Evolutionary conservation across 1,140 invertebrate genomes (phyloP).

Genomic region (Zaprionus gabonicus): DNA sequence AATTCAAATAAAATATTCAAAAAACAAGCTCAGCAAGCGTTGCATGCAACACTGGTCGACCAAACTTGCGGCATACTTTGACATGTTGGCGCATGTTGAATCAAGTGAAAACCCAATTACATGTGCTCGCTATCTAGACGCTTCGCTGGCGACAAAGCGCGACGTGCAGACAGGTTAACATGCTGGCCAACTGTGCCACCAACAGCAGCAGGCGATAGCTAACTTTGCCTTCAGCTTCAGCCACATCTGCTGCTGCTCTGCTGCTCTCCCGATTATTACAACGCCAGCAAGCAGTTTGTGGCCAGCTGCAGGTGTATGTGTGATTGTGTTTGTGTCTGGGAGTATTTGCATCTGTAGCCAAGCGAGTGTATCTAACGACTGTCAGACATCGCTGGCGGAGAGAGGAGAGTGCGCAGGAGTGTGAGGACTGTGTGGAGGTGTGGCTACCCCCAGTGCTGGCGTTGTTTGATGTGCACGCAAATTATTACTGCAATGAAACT

Average conservation of each 20-base stretch:
- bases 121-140: constrained; percentile 65
- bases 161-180: constrained; percentile 73
- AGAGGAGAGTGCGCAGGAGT: background rate
- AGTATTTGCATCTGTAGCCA: constrained; percentile 40
- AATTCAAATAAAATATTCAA: constrained; percentile 2
- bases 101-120: constrained; percentile 80
- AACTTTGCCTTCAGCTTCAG: constrained; percentile 13
- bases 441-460: constrained; percentile 5
- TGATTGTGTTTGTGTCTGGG: constrained; percentile 18
- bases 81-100: constrained; percentile 77
- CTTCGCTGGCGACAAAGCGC: constrained; percentile 63
- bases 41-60: constrained; percentile 20
- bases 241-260: constrained; percentile 8
- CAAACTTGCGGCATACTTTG: constrained; percentile 69
- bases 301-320: constrained; percentile 25
- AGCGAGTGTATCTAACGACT: constrained; percentile 31
- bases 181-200: constrained; percentile 64
- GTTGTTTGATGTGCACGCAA: constrained; percentile 62
- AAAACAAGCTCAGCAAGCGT: background rate
- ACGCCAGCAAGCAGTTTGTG: constrained; percentile 49
- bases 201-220: constrained; percentile 9
- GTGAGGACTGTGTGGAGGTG: background rate
- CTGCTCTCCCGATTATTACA: constrained; percentile 53
- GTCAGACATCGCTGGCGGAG: constrained; percentile 12
- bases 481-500: constrained; percentile 76